Base-by-base conservation (phyloP, 2,113 vertebrate genomes). In the Pithys albifrons region DNA sequence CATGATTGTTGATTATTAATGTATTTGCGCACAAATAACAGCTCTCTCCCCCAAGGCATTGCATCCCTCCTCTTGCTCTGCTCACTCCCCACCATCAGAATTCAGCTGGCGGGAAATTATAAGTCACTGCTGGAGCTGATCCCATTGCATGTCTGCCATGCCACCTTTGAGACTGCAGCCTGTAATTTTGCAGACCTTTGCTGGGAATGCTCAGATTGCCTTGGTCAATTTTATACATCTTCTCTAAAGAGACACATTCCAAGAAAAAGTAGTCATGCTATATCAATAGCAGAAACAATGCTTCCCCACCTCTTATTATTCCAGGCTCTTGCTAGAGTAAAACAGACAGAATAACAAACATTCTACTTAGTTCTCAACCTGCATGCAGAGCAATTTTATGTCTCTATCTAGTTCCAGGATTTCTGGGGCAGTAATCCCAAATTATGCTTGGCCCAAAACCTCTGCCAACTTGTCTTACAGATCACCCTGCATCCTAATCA, bases 291-390 rank as follows among this genome's bases (percentile, higher is more conserved):
- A 96, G 94, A 96, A 97, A 95, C 70, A 91, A 92, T 59, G 72
- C 89, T 95, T 89, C 80, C 59, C 80, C 73, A 73, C 48, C 83
- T 94, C 35, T 89, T 93, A 87, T 64, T 95, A 95, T 55, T 76
- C 95, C 94, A 88, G 81, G 72, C 95, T 69, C 78, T 57, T 88
- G 86, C 92, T 92, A 95, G 94, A 77, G 96, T 92, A 81, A 92
- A 77, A 80, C 69, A 82, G 93, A 89, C 83, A 67, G 83, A 87
- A 94, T 95, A 96, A 93, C 71, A 97, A 96, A 96, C 93, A 58
- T 35, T 85, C 76, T 57, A 61, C 89, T 97, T 94, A 24, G 65
- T 96, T 84, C 95, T 83, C 91, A 91, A 84, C 83, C 65, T 74
- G 58, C 67, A 54, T 27, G 28, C 87, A 91, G 62, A 62, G 70